Conservation (phyloP, 92 coral and sea anemone species). For the Phenganax stokvisi region DNA sequence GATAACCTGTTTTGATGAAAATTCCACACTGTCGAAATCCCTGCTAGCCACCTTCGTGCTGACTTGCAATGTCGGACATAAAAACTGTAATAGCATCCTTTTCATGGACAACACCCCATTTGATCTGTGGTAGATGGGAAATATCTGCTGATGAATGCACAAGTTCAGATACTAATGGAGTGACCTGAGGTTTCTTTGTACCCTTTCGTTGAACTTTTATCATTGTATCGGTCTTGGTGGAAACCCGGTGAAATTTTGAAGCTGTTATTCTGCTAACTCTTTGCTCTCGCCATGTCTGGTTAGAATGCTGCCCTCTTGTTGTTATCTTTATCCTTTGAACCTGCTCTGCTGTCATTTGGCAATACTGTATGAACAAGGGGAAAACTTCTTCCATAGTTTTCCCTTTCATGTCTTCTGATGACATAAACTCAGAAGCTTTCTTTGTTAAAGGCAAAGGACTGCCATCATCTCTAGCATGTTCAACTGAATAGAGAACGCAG, state of each 20-base stretch:
- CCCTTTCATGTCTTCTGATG: not conserved
- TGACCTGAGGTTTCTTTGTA: too few relatives aligned
- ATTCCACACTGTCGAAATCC: slow-evolving; percentile 47
- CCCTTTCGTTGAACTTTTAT: too few relatives aligned
- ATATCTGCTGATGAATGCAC: too few relatives aligned
- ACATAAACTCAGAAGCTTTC: not conserved
- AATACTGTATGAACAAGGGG: slow-evolving; percentile 8
- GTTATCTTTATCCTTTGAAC: not conserved
- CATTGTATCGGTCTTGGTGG: too few relatives aligned
- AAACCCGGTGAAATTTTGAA: not conserved
- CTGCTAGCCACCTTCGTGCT: slow-evolving; percentile 53
- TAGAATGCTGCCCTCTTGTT: slow-evolving; percentile 32
- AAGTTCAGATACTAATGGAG: too few relatives aligned
- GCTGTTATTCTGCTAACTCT: slow-evolving; percentile 26
- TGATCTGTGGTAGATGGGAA: too few relatives aligned
- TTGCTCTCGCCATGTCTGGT: slow-evolving; percentile 24
- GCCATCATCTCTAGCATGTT: slow-evolving; percentile 11
- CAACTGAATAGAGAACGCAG: slow-evolving; percentile 38
- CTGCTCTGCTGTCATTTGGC: slow-evolving; percentile 19
- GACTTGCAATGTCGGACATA: slow-evolving; percentile 58
- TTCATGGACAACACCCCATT: too few relatives aligned
- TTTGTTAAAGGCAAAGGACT: not conserved
- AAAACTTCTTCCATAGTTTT: slow-evolving; percentile 8
- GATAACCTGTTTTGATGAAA: slow-evolving; percentile 37
- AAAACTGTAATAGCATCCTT: slow-evolving; percentile 53